A percentile compares a stretch with the other conserved stretches of the same genome.
Conservation (phyloP, 1,140 invertebrate genomes). For the Bradysia coprophila region DNA sequence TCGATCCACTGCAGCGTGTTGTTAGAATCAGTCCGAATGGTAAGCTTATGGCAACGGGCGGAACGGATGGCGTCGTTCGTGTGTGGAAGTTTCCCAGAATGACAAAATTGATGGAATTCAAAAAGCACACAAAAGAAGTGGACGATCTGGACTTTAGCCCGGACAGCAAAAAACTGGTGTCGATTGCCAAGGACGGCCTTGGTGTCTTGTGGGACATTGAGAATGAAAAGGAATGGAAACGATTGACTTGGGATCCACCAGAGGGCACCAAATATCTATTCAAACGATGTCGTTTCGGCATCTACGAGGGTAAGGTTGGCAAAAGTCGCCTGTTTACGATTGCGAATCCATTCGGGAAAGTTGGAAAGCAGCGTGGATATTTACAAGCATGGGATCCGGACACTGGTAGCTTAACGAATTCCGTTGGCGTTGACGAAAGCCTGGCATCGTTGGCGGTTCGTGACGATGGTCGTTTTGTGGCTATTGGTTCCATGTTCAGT, state of each 20-base stretch:
- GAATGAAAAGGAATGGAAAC: conserved; percentile 29
- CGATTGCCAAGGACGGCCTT: conserved; percentile 73
- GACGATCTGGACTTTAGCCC: conserved; percentile 84
- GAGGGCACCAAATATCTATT: conserved; percentile 61
- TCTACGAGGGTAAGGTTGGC: conserved; percentile 41
- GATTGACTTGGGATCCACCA: conserved; percentile 53
- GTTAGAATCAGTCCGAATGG: conserved; percentile 60
- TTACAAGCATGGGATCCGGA: conserved; percentile 51
- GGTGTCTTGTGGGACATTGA: conserved; percentile 59
- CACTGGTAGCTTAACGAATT: conserved; percentile 30
- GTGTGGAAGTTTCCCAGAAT: conserved; percentile 79
- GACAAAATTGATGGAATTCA: conserved; percentile 42
- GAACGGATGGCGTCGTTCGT: conserved; percentile 70
- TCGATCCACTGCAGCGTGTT: conserved; percentile 70
- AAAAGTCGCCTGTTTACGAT: conserved; percentile 59
- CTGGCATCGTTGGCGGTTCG: conserved; percentile 73
- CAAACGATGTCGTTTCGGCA: conserved; percentile 61
- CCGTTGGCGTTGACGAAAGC: conserved; percentile 45
- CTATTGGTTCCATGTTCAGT: conserved; percentile 80
- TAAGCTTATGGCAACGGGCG: conserved; percentile 73
- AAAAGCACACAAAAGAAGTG: conserved; percentile 62
- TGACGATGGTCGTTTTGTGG: conserved; percentile 79
- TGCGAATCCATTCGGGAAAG: conserved; percentile 50
- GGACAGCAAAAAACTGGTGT: conserved; percentile 52
- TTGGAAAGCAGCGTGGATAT: conserved; percentile 49